Evolutionary conservation across 2,888 invertebrate genomes (phyloP), one percentile per base, ranked within the genome.

Genomic region (Cryptus armator): DNA sequence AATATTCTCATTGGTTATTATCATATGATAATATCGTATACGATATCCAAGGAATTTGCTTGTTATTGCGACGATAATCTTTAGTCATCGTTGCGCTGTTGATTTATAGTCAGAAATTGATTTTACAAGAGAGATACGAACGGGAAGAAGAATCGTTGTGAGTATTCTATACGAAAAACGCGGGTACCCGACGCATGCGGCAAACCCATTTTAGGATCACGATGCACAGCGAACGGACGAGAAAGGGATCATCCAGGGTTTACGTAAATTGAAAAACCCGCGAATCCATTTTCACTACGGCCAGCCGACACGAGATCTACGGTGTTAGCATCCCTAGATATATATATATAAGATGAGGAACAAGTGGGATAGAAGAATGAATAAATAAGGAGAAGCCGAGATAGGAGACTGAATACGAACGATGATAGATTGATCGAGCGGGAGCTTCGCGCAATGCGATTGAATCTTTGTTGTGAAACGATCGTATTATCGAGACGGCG

Each of bases 221-320:
- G 48, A 12, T 59, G 68, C 32, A 62, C 51, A 72, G 16, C 44
- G 67, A 46, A 67, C 66, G 74, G 48, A 44, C 74, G 62, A 67
- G 43, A 62, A 76, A 37, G 81, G 85, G 84, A 84, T 86, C 84
- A 86, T 86, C 86, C 84, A 75, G 75, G 86, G 76, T 85, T 86
- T 85, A 86, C 82, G 86, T 85, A 86, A 86, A 86, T 86, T 86
- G 86, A 37, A 86, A 86, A 83, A 86, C 76, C 79, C 84, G 72
- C 83, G 83, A 85, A 85, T 84, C 79, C 83, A 85, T 83, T 85
- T 81, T 37, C 37, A 37, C 37, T 37, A 37, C 37, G 37, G 37
- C 37, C 68, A 75, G 64, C 48, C 64, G 56, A 56, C n/a, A 16
- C 53, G 68, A 68, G 59, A 77, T 68, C 68, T 51, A 56, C 44